Evolutionary conservation across 2,888 invertebrate species (phyloP), one percentile per base, ranked within the genome.

Genomic region (Philhelius pedissequus): DNA sequence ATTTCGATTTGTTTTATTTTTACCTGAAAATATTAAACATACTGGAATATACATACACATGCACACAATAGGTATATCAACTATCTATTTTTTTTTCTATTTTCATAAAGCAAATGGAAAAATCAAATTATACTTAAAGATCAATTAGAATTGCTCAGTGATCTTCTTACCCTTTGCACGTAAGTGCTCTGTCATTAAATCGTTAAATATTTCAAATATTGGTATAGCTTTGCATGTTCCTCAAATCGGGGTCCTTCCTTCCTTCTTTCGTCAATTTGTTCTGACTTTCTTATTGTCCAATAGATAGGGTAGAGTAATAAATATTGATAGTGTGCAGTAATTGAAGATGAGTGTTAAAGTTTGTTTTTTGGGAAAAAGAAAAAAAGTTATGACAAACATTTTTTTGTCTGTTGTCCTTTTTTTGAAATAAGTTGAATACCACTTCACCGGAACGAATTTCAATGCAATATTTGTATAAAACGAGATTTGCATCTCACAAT

Each of bases 361-460:
- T 32, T 2, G 11, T 48, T 70, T 69, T 27, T 11, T 22, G 11
- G 5, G 20, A 15, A 18, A 43, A 15, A 18, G 2, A 48, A 48
- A 25, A 25, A 25, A 25, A 25, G 25, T 25, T 5, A 25, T 5
- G 5, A 25, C 3, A 25, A 11, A 35, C 13, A 35, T 4, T n/a
- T n/a, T n/a, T n/a, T n/a, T n/a, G n/a, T n/a, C n/a, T n/a, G n/a
- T n/a, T n/a, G n/a, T n/a, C n/a, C n/a, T n/a, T n/a, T 25, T 9
- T n/a, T 1, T 40, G 4, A 38, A 15, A 18, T 30, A 27, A 30
- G 77, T 43, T 73, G 73, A 69, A 20, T 73, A 38, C 68, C 60
- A 50, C 66, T 82, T 70, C 20, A 45, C 81, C 81, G 77, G 81
- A 82, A 77, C 68, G 73, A 68, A 82, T 82, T 82, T 73, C 43